Evolutionary conservation across 2,797 vertebrate genomes (phyloP).

Genomic region (Catharus ustulatus): DNA sequence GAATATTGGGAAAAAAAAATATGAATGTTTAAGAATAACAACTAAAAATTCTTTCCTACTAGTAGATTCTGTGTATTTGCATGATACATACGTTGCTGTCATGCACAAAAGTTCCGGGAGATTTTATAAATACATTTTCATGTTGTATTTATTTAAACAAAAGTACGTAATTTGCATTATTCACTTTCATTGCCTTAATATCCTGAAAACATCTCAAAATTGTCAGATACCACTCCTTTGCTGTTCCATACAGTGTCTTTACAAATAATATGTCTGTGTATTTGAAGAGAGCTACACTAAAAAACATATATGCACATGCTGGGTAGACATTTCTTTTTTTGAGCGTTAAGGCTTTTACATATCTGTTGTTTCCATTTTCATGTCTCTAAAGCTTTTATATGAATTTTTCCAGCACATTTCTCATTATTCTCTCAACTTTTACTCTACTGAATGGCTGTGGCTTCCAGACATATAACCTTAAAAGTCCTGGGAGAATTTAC

Average conservation of each 20-base stretch:
- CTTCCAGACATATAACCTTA: conserved; percentile 80
- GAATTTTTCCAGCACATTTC: conserved; percentile 80
- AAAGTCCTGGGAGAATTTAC: conserved; percentile 80
- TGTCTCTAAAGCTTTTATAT: conserved; percentile 79
- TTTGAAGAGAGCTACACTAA: neutral
- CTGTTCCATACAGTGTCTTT: neutral
- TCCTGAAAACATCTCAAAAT: neutral
- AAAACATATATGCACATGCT: neutral
- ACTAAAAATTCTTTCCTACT: neutral
- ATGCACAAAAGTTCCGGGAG: conserved; percentile 3
- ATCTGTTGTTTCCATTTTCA: conserved; percentile 82
- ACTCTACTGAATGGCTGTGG: conserved; percentile 70
- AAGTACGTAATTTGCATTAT: neutral
- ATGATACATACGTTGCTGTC: neutral
- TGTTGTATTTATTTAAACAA: neutral
- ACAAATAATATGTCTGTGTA: neutral
- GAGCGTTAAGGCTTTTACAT: conserved; percentile 65
- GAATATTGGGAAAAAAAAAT: neutral
- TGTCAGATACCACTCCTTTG: neutral
- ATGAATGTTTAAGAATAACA: neutral
- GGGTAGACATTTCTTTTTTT: conserved; percentile 40
- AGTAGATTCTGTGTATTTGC: neutral
- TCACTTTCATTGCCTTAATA: neutral
- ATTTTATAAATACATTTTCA: conserved; percentile 3
- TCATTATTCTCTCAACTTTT: conserved; percentile 77